Evolutionary conservation across 2,797 vertebrate species (phyloP), one percentile per base, ranked within the genome.

Genomic region (Natrix natrix): DNA sequence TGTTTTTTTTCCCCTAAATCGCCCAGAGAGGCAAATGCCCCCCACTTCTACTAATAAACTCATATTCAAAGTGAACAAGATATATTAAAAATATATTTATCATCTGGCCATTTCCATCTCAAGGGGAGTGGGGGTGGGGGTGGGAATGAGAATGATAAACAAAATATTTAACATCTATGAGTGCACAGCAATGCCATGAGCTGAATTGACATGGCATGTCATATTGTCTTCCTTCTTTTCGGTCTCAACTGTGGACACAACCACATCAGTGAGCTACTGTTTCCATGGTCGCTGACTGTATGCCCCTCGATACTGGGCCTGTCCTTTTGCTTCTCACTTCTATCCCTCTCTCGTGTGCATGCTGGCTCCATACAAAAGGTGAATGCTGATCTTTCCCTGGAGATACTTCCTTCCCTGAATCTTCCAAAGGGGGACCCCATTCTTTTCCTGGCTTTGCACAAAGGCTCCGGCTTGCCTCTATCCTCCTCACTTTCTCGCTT

Each of bases 341-440:
- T 94, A 95, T 96, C 95, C 94, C 97, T 91, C 83, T 95, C 96
- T 95, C 95, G 96, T 91, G 13, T 14, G 93, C 61, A 94, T 88
- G 97, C 93, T 97, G 97, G 12, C 93, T 96, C 95, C 95, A 96
- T 96, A 95, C 95, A 95, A n/a, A 88, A 95, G 95, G 95, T 54
- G 94, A 93, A 90, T 95, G 95, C 94, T 93, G 92, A 92, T 90
- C 98, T 99, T 94, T 98, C 98, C 96, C 98, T 98, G 95, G 98
- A 98, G 97, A 95, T 97, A 96, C 98, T 98, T 96, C 98, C 98
- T 94, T 98, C 98, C 96, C 98, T 99, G 97, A 98, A 96, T 95
- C 96, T 96, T 97, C 97, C 98, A 97, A 98, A 98, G 0, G 66
- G 97, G 17, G 97, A 98, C 93, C 95, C 94, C 95, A 98, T 96